A percentile compares a stretch with the other conserved stretches of the same genome.
Evolutionary conservation across 2,113 vertebrate genomes (phyloP).

Genomic region (Columba livia): DNA sequence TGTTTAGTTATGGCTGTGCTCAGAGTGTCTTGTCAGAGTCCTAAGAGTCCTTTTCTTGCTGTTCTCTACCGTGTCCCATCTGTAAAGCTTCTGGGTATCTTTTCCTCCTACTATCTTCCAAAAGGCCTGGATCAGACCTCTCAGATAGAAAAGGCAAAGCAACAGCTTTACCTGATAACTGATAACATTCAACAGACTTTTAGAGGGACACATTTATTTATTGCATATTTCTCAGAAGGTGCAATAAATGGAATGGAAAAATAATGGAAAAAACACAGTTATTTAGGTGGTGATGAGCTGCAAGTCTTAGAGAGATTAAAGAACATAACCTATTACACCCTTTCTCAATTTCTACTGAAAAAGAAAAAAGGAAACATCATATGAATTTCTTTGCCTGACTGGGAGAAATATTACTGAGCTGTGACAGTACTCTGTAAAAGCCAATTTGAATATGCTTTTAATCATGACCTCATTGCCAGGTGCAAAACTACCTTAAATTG

Average conservation of each 20-base stretch:
- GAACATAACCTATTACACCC: neutral
- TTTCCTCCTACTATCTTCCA: neutral
- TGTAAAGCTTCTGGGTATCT: neutral
- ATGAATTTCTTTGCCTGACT: neutral
- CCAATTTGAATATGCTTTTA: slow-evolving; percentile 19
- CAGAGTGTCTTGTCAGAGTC: neutral
- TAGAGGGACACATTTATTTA: neutral
- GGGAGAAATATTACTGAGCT: slow-evolving; percentile 9
- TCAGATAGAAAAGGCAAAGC: neutral
- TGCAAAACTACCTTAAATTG: neutral
- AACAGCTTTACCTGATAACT: neutral
- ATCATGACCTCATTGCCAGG: neutral
- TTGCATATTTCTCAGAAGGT: neutral
- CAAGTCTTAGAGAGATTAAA: neutral
- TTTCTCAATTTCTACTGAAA: neutral
- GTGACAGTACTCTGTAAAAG: neutral
- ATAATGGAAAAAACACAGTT: slow-evolving; percentile 2
- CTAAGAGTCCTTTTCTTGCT: neutral
- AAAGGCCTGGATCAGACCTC: neutral
- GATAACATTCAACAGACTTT: neutral
- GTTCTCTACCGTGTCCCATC: neutral
- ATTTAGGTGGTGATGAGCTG: neutral
- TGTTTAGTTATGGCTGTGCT: neutral
- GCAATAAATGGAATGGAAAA: neutral
- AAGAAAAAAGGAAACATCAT: neutral